Evolutionary conservation across 2,797 vertebrate species (phyloP).

Genomic region (Acipenser transmontanus): DNA sequence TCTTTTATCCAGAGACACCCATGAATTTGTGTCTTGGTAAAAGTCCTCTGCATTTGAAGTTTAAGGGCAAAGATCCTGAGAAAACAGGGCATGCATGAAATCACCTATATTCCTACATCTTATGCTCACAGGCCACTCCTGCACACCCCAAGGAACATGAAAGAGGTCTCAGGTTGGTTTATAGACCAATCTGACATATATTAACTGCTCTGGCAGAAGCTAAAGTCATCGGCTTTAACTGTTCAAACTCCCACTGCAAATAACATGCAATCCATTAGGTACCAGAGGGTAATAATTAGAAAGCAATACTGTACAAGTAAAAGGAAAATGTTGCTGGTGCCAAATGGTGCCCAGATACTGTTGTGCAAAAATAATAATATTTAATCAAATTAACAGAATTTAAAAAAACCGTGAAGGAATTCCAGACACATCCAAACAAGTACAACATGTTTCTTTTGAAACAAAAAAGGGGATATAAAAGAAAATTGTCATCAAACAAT

Average conservation of each 20-base stretch:
- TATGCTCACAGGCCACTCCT: conserved; percentile 16
- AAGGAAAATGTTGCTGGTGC: background rate
- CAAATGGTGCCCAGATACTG: background rate
- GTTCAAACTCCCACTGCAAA: background rate
- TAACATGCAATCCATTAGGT: background rate
- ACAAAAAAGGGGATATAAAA: too few species aligned
- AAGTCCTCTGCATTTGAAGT: conserved; percentile 9
- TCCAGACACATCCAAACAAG: too few species aligned
- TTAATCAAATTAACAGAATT: too few species aligned
- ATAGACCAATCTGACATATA: conserved; percentile 25
- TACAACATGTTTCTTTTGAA: too few species aligned
- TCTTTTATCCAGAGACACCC: conserved; percentile 9
- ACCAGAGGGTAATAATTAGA: conserved; percentile 29
- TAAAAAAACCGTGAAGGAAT: too few species aligned
- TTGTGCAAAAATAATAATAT: background rate
- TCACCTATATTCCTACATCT: conserved; percentile 11
- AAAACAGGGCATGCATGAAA: conserved; percentile 12
- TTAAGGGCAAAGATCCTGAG: conserved; percentile 14
- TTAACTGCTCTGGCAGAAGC: conserved; percentile 33
- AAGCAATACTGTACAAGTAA: conserved; percentile 17
- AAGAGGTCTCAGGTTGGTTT: conserved; percentile 22
- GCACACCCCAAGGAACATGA: conserved; percentile 15
- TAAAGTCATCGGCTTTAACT: conserved; percentile 30
- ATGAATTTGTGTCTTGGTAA: conserved; percentile 14
- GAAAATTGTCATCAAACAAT: too few species aligned